A percentile compares a stretch with the other conserved stretches of the same genome.
phyloP scores from a whole-genome alignment of 2,797 vertebrate species.

The Phrynocephalus guinanensis region DNA sequence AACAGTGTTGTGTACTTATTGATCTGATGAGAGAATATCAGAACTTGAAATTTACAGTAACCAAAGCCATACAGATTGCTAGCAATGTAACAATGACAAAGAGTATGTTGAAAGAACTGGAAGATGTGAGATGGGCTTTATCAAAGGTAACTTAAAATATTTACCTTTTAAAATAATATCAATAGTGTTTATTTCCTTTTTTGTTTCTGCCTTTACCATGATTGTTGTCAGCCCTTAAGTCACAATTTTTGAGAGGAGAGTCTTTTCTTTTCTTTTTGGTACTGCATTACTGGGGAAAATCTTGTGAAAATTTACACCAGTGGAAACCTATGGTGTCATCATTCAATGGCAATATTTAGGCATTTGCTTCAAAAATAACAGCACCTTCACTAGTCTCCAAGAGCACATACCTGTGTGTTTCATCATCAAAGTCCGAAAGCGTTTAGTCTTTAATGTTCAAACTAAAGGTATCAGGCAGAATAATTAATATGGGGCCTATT shows the following conservation, averaged over 20 bases:
- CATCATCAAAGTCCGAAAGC: background rate
- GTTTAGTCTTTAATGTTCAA: background rate
- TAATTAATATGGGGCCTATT: background rate
- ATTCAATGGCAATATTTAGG: too few species aligned
- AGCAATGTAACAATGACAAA: constrained; percentile 81
- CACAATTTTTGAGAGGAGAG: background rate
- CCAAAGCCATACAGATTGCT: constrained; percentile 83
- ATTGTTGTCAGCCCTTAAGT: background rate
- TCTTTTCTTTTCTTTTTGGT: background rate
- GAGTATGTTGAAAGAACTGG: constrained; percentile 84
- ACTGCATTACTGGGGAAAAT: background rate
- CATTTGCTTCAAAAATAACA: too few species aligned
- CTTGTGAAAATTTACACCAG: background rate
- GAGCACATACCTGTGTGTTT: background rate
- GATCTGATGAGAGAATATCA: constrained; percentile 89
- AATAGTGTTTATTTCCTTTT: background rate
- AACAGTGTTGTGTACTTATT: constrained; percentile 85
- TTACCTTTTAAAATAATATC: constrained; percentile 15
- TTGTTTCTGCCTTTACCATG: background rate
- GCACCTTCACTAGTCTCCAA: background rate
- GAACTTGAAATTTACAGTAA: constrained; percentile 82
- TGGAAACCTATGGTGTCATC: too few species aligned
- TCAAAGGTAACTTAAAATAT: constrained; percentile 81
- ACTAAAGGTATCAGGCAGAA: background rate
- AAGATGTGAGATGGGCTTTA: constrained; percentile 86